Evolutionary conservation across 1,140 invertebrate species (phyloP).

Genomic region (Vollenhovia emeryi): DNA sequence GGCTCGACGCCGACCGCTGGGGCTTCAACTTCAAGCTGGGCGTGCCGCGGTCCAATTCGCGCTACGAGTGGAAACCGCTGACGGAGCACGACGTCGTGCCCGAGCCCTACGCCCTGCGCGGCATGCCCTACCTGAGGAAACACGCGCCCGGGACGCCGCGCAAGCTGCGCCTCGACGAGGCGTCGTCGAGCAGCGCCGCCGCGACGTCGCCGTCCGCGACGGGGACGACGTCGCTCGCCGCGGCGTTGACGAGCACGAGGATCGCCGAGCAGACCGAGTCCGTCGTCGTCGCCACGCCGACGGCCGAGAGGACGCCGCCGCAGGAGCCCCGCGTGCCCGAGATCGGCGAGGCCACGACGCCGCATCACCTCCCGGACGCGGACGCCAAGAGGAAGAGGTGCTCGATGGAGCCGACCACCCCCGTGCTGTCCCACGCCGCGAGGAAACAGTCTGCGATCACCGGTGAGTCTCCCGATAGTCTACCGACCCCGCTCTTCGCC

Average conservation of each 20-base stretch:
- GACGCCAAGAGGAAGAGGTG: conserved; percentile 70
- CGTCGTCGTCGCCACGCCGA: conserved; percentile 7
- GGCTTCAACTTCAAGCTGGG: conserved; percentile 85
- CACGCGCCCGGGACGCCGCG: conserved; percentile 75
- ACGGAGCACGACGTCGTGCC: conserved; percentile 80
- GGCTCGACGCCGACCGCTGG: conserved; percentile 83
- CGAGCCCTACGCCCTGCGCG: conserved; percentile 83
- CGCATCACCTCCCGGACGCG: conserved; percentile 60
- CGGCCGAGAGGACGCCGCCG: conserved; percentile 80
- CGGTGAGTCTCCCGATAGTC: conserved; percentile 76
- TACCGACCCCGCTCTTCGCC: no score
- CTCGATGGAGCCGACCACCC: conserved; percentile 74
- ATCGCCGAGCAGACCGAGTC: conserved; percentile 37
- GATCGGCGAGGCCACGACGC: conserved; percentile 74
- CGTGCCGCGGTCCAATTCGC: conserved; percentile 78
- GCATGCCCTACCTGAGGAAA: conserved; percentile 82
- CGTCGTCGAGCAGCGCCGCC: background rate
- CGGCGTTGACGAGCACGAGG: conserved; percentile 25
- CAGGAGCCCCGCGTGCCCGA: conserved; percentile 78
- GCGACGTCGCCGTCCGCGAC: background rate
- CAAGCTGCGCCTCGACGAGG: conserved; percentile 47
- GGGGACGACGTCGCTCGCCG: background rate
- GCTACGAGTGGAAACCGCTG: conserved; percentile 82
- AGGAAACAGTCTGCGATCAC: conserved; percentile 83
- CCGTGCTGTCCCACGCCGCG: conserved; percentile 67